Evolutionary conservation across 2,888 invertebrate species (phyloP).

Genomic region (Melanotus villosus): DNA sequence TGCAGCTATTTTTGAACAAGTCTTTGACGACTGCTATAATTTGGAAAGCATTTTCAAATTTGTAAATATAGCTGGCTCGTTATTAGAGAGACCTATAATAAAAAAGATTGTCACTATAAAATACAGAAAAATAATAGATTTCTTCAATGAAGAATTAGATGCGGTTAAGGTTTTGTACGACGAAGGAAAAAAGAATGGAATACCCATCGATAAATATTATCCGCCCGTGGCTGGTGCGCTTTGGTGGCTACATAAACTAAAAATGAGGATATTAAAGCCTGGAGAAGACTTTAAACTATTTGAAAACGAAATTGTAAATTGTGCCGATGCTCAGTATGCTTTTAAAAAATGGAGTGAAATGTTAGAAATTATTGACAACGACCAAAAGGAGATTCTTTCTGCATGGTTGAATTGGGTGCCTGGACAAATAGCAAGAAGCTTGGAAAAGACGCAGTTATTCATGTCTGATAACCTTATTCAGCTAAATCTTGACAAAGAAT

Average conservation of each 20-base stretch:
- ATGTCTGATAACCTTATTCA: constrained; percentile 70
- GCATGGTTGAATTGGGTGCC: constrained; percentile 81
- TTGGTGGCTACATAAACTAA: constrained; percentile 78
- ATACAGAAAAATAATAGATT: constrained; percentile 75
- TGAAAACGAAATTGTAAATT: constrained; percentile 74
- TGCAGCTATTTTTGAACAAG: constrained; percentile 84
- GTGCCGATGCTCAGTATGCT: constrained; percentile 72
- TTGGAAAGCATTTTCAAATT: constrained; percentile 77
- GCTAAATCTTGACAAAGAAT: constrained; percentile 79
- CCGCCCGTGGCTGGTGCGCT: constrained; percentile 84
- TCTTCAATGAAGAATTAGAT: constrained; percentile 78
- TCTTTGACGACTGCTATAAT: constrained; percentile 84
- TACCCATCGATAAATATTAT: constrained; percentile 76
- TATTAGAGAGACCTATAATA: constrained; percentile 83
- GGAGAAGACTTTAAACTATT: constrained; percentile 75
- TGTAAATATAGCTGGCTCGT: constrained; percentile 71
- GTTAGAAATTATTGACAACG: constrained; percentile 74
- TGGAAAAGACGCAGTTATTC: constrained; percentile 75
- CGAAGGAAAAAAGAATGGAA: constrained; percentile 70
- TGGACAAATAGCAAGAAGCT: constrained; percentile 74
- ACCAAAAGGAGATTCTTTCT: constrained; percentile 76
- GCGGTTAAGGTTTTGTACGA: constrained; percentile 76
- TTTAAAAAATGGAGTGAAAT: constrained; percentile 78
- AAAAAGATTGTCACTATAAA: constrained; percentile 79
- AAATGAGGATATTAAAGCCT: constrained; percentile 72